Evolutionary conservation across 2,113 vertebrate genomes (phyloP).

Genomic region (Morphnarchus princeps): DNA sequence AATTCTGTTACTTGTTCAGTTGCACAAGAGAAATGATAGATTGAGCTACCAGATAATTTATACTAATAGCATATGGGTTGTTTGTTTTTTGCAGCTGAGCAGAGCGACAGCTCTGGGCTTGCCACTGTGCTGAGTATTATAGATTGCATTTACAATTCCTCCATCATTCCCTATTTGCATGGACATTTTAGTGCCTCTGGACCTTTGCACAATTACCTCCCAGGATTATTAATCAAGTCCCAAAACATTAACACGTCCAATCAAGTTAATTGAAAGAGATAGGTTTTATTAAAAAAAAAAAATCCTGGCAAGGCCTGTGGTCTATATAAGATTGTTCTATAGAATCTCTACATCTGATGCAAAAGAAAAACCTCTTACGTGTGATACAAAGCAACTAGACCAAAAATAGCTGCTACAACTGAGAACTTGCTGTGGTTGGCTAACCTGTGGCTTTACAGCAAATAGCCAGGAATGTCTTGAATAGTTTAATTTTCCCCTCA

Average conservation of each 20-base stretch:
- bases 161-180: conserved; percentile 64
- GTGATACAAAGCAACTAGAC: neutral
- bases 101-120: conserved; percentile 65
- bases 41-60: conserved; percentile 46
- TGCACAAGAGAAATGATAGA: conserved; percentile 35
- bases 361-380: neutral
- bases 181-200: conserved; percentile 61
- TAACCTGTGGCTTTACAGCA: neutral
- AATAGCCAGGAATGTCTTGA: neutral
- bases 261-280: conserved; percentile 63
- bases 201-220: conserved; percentile 56
- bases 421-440: neutral
- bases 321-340: neutral
- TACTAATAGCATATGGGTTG: conserved; percentile 58
- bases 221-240: conserved; percentile 55
- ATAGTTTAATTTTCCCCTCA: conserved; percentile 16
- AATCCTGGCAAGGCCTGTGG: neutral
- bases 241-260: conserved; percentile 48
- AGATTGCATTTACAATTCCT: conserved; percentile 60
- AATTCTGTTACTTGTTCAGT: neutral
- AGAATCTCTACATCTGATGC: neutral
- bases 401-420: neutral
- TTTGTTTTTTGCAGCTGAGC: conserved; percentile 68
- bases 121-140: conserved; percentile 39
- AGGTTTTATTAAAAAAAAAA: conserved; percentile 40